Conservation (phyloP, 2,888 invertebrate genomes). For the Muschampia plurimacula region DNA sequence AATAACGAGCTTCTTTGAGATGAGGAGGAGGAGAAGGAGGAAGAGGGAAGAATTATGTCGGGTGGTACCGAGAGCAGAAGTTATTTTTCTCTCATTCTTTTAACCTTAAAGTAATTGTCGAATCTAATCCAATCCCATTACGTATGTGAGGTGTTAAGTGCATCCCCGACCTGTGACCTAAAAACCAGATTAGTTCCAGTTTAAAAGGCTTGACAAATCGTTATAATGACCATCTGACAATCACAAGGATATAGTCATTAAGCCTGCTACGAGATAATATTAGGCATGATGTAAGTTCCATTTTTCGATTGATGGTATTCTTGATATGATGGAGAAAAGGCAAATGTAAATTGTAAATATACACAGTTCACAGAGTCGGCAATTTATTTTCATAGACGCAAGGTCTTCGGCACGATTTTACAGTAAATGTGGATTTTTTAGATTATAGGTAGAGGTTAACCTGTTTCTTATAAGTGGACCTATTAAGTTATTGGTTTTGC, state of each 20-base stretch:
- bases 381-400: neutral
- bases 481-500: no score
- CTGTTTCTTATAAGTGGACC: no score
- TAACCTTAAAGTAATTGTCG: constrained; percentile 32
- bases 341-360: no score
- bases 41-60: no score
- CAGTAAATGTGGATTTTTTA: no score
- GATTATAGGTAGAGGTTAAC: no score
- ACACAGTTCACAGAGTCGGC: no score
- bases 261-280: neutral
- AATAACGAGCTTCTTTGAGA: no score
- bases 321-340: neutral
- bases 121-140: constrained; percentile 28
- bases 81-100: neutral
- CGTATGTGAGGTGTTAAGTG: constrained; percentile 19
- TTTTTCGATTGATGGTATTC: neutral
- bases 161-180: constrained; percentile 35
- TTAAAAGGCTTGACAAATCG: constrained; percentile 63
- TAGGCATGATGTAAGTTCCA: constrained; percentile 21
- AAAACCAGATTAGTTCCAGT: constrained; percentile 22
- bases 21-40: no score
- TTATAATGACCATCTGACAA: constrained; percentile 49
- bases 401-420: neutral
- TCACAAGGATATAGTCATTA: constrained; percentile 47
- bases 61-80: neutral